Evolutionary conservation across 2,888 invertebrate genomes (phyloP), one percentile per base, ranked within the genome.

Genomic region (Drosophila sordidapex): DNA sequence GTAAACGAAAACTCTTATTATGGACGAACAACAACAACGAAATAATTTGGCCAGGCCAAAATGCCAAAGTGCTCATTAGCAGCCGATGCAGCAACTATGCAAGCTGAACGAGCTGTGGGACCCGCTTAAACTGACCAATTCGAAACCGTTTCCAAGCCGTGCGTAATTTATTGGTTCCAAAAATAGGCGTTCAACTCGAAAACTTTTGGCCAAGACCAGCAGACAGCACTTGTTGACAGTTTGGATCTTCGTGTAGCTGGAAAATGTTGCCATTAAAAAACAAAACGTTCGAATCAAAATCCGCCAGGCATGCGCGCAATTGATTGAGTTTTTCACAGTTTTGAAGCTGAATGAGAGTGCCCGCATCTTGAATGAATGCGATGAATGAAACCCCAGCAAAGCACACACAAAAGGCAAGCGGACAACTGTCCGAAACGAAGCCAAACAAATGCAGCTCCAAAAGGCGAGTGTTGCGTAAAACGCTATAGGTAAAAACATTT

Each of bases 51-150:
- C 69, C 62, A 40, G 84, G 84, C 82, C 89, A 76, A 87, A 87
- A 89, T 89, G 90, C 81, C 86, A 87, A 89, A 78, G 76, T 70
- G 90, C 90, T 87, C 86, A 87, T 89, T 87, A 87, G 82, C 64
- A 51, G 61, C 61, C 51, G 33, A 64, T 4, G 49, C 58, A 48
- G 40, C 31, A 48, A 27, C 21, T 25, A n/a, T 25, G 53, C 35
- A 21, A 18, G n/a, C 53, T 36, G 52, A 62, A 27, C 53, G 63
- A 65, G 70, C 79, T 71, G 58, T 70, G 82, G 74, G 79, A 74
- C 74, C 71, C 69, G 70, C 71, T 68, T 66, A 65, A 62, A 61
- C 61, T 21, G 61, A 46, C 38, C 67, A 63, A 64, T 70, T 43
- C 63, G 60, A 67, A 79, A 56, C 31, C 63, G 66, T 67, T 73